phyloP scores from a whole-genome alignment of 2,113 vertebrate genomes.

The Cavia aperea region DNA sequence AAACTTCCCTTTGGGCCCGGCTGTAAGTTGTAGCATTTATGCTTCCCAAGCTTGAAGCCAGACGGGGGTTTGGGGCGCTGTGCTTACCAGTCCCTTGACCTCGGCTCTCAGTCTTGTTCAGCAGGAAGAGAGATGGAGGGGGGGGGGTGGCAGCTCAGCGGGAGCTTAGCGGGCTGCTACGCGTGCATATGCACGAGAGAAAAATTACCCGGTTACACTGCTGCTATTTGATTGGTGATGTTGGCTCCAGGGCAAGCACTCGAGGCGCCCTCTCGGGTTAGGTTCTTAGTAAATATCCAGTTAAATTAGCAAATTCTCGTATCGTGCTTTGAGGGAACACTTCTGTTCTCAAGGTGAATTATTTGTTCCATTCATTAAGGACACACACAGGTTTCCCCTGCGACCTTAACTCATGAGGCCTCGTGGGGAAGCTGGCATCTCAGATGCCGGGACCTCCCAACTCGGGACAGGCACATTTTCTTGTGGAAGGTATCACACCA shows the following conservation, averaged over 20 bases:
- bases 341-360: constrained; percentile 40
- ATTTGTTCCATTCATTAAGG: constrained; percentile 47
- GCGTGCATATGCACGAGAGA: no score
- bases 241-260: background rate
- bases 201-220: background rate
- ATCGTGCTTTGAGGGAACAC: constrained; percentile 36
- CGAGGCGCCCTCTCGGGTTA: background rate
- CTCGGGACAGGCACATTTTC: background rate
- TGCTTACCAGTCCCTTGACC: background rate
- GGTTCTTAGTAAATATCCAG: constrained; percentile 4
- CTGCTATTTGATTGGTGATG: background rate
- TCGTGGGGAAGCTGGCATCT: background rate
- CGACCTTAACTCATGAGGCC: background rate
- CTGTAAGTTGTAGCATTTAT: background rate
- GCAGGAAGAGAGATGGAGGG: background rate
- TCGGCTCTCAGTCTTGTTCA: background rate
- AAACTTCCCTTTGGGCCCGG: background rate
- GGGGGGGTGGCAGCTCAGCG: no score
- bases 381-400: background rate
- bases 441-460: background rate
- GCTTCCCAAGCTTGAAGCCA: background rate
- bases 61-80: background rate
- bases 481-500: background rate
- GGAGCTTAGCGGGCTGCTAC: no score
- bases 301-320: constrained; percentile 1